Conservation (phyloP, 2,797 vertebrate genomes). For the Gymnothorax reevesii region DNA sequence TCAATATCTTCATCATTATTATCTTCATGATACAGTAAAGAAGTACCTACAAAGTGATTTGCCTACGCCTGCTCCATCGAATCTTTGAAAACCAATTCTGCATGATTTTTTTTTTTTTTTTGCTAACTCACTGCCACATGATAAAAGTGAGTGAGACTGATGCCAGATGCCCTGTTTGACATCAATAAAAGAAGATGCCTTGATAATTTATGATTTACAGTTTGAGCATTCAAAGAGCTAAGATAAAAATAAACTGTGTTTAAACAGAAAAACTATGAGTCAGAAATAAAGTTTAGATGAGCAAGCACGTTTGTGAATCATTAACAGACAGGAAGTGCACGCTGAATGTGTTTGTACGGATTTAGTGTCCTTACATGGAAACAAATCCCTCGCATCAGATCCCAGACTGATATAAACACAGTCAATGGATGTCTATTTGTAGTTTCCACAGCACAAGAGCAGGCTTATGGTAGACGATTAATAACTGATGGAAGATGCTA, state of each 20-base stretch:
- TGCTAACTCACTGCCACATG: background rate
- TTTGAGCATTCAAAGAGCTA: background rate
- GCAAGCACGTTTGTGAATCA: conserved; percentile 41
- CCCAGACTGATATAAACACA: background rate
- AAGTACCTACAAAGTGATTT: background rate
- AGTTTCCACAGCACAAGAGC: background rate
- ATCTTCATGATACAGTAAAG: background rate
- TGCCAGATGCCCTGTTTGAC: background rate
- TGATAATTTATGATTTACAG: background rate
- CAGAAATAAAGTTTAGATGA: conserved; percentile 10
- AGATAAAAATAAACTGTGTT: background rate
- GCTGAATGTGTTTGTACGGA: conserved; percentile 27
- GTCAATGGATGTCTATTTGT: background rate
- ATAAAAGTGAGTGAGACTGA: background rate
- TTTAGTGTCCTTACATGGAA: conserved; percentile 1
- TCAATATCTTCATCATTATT: background rate
- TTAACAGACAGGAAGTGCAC: conserved; percentile 51
- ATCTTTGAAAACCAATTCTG: background rate
- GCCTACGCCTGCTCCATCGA: background rate
- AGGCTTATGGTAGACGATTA: background rate
- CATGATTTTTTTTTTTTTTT: background rate
- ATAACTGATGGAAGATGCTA: background rate
- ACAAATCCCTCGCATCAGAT: background rate
- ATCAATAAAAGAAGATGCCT: conserved; percentile 1
- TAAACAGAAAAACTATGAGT: background rate